Base-by-base conservation (phyloP, 2,888 invertebrate species). In the Aleiodes leptofemur region DNA sequence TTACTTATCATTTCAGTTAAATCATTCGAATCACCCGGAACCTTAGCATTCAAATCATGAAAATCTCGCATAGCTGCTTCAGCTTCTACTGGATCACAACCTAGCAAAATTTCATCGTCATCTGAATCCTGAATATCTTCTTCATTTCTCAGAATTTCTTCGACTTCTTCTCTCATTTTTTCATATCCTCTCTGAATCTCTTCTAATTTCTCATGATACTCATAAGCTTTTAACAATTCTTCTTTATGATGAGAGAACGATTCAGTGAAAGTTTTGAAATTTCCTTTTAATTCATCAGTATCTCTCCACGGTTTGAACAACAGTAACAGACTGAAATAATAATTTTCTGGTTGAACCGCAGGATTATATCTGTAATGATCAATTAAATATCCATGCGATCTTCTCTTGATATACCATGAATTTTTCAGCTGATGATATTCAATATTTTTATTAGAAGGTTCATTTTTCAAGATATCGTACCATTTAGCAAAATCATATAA, bases 221-320 rank as follows among this genome's bases (percentile, higher is more conserved):
- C n/a, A 13, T 38, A 23, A 5, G 73, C 68, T 2, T 29, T 7
- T 13, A 29, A 3, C 6, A 68, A 16, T n/a, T 29, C 29, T 43
- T 38, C 38, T 43, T 73, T 53, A 6, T 66, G 48, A n/a, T 7
- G 13, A 5, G 6, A 3, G 13, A 73, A 73, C 1, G 73, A 66
- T 53, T 43, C 48, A 4, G 59, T 0, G 23, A 11, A 55, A 9
- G 71, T 55, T 31, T 53, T 7, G 29, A 43, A 53, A 6, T n/a
- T 53, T n/a, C 53, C 53, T 73, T 81, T 82, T 0, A 83, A 72
- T 23, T 83, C 83, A 61, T 79, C 77, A 16, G 77, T 57, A 53
- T 72, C 38, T 51, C 83, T 66, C 84, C 84, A 85, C 34, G 82
- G 81, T 70, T 82, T 77, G 61, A 83, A 83, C 50, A 84, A 61